Percentiles rank a stretch among this genome's conserved stretches.
These are phyloP conservation scores for Eublepharis macularius DNA, from an alignment of 2,113 vertebrate species.

Conservation along the genomic window DNA sequence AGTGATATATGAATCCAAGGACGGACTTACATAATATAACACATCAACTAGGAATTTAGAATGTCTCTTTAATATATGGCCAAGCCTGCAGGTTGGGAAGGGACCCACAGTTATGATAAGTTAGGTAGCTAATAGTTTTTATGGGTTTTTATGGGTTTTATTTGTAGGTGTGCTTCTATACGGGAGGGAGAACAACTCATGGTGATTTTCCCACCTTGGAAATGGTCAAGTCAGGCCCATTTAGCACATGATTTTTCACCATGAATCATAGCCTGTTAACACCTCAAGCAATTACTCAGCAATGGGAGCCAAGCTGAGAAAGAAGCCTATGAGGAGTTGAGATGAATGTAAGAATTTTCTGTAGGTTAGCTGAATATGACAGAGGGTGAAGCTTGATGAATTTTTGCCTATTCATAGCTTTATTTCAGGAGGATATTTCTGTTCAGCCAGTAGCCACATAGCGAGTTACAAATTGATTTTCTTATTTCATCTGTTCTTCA, in stretches of 20 bases:
- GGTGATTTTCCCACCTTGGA: no score
- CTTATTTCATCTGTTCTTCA: constrained; percentile 38
- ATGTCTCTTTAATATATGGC: background rate
- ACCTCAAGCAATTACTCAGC: background rate
- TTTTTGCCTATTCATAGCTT: constrained; percentile 7
- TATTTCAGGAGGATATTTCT: constrained; percentile 36
- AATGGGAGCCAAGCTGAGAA: background rate
- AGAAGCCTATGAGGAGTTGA: background rate
- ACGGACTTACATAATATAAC: background rate
- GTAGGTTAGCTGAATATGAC: background rate
- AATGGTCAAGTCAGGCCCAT: background rate
- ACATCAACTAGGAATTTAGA: background rate
- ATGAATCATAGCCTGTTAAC: background rate
- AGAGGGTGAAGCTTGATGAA: constrained; percentile 12
- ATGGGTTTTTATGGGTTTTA: no score
- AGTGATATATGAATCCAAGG: background rate
- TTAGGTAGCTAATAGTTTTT: no score
- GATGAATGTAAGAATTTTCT: background rate
- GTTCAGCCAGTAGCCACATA: background rate
- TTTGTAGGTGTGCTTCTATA: no score
- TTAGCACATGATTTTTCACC: background rate
- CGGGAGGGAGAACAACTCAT: no score
- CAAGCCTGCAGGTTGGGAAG: background rate
- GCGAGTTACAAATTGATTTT: constrained; percentile 41
- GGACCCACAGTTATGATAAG: background rate